Conservation (phyloP, 2,113 vertebrate genomes). For the Myrmophylax atrothorax region DNA sequence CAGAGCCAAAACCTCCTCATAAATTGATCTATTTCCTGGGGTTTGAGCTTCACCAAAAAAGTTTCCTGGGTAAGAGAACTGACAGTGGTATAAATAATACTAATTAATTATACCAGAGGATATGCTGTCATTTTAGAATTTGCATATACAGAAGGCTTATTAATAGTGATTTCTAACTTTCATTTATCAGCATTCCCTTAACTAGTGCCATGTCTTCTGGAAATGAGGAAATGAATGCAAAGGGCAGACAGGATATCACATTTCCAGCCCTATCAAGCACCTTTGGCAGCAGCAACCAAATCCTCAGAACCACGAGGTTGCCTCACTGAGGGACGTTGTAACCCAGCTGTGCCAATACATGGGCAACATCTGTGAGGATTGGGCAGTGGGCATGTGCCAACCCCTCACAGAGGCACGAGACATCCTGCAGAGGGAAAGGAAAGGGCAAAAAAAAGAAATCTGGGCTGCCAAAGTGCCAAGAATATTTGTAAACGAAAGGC, state of each 20-base stretch:
- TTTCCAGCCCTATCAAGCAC: not conserved
- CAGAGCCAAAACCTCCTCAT: not conserved
- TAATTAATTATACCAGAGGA: not conserved
- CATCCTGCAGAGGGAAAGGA: not conserved
- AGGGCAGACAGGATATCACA: not conserved
- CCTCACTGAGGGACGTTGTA: not conserved
- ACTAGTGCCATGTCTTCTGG: not conserved
- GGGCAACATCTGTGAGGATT: not conserved
- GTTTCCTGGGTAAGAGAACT: not conserved
- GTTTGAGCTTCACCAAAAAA: not conserved
- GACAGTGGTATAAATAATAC: not conserved
- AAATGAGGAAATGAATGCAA: not conserved
- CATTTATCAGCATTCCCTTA: not conserved
- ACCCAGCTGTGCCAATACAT: not conserved
- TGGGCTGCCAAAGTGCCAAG: not conserved
- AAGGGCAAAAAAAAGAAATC: not conserved
- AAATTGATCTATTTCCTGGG: not conserved
- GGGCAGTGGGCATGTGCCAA: not conserved
- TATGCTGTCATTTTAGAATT: not conserved
- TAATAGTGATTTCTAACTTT: not conserved
- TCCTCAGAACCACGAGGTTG: not conserved
- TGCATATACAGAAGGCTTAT: conserved; percentile 7
- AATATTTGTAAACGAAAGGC: not conserved
- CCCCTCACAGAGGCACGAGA: not conserved
- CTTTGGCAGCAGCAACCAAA: not conserved